Conservation (phyloP, 2,888 invertebrate genomes). For the Drosophila prolongata region DNA sequence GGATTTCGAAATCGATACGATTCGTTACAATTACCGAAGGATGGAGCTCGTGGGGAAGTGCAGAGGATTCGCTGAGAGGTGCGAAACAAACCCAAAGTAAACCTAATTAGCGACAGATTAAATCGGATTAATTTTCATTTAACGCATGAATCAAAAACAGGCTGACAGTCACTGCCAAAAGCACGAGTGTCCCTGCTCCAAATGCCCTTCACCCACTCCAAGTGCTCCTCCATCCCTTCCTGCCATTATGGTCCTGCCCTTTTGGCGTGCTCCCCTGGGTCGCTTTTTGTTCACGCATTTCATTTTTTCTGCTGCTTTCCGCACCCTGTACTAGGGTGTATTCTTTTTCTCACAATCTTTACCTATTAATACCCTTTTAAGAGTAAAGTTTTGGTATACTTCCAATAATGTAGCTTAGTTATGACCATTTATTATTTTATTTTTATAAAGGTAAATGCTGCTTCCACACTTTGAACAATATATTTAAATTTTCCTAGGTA, state of each 20-base stretch:
- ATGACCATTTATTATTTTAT: too few species aligned
- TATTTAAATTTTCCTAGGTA: background rate
- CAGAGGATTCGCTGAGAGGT: constrained; percentile 51
- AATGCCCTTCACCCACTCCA: constrained; percentile 2
- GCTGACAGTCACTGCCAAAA: constrained; percentile 59
- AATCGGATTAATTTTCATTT: constrained; percentile 81
- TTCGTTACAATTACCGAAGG: constrained; percentile 9
- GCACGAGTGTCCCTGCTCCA: constrained; percentile 43
- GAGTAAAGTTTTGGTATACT: too few species aligned
- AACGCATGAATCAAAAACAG: constrained; percentile 80
- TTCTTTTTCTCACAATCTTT: background rate
- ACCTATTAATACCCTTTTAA: background rate
- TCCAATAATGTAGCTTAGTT: too few species aligned
- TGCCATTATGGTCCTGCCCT: constrained; percentile 13
- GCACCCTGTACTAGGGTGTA: constrained; percentile 11
- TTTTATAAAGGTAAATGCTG: background rate
- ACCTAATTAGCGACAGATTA: constrained; percentile 81
- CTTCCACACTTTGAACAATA: too few species aligned
- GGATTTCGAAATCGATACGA: constrained; percentile 35
- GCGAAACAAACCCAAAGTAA: constrained; percentile 79
- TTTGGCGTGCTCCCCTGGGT: constrained; percentile 34
- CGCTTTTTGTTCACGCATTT: constrained; percentile 44
- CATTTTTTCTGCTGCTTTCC: constrained; percentile 13
- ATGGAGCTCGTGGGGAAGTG: constrained; percentile 6
- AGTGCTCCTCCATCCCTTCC: background rate